Percentiles rank a stretch among this genome's conserved stretches.
Evolutionary conservation across 1,140 invertebrate species (phyloP).

Genomic region (Rhopalosiphum padi): DNA sequence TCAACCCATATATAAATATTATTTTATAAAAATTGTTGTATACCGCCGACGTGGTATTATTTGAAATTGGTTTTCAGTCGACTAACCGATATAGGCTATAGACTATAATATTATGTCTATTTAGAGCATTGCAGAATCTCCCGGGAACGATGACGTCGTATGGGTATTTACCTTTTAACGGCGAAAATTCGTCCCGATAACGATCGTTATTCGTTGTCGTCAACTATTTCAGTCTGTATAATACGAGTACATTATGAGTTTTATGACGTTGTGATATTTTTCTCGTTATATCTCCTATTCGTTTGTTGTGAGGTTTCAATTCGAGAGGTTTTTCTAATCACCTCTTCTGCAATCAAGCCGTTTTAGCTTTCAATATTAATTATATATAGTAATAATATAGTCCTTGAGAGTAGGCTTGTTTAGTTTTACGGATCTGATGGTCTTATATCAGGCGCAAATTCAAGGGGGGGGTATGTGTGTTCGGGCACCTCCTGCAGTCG

Average conservation of each 20-base stretch:
- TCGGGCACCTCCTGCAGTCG: no score
- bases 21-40: neutral
- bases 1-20: neutral
- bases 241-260: neutral
- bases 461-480: no score
- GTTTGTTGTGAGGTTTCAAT: neutral
- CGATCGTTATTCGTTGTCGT: neutral
- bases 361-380: neutral
- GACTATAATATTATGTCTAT: neutral
- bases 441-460: neutral
- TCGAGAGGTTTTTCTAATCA: neutral
- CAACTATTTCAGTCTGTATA: neutral
- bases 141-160: neutral
- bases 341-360: neutral
- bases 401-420: neutral
- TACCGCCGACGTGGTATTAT: neutral
- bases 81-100: neutral
- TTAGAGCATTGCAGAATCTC: neutral
- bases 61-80: neutral
- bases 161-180: neutral
- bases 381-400: neutral
- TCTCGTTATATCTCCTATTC: neutral
- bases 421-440: neutral
- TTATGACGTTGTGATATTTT: neutral
- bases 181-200: neutral